Evolutionary conservation across 2,113 vertebrate species (phyloP), one percentile per base, ranked within the genome.

Genomic region (Lophius piscatorius): DNA sequence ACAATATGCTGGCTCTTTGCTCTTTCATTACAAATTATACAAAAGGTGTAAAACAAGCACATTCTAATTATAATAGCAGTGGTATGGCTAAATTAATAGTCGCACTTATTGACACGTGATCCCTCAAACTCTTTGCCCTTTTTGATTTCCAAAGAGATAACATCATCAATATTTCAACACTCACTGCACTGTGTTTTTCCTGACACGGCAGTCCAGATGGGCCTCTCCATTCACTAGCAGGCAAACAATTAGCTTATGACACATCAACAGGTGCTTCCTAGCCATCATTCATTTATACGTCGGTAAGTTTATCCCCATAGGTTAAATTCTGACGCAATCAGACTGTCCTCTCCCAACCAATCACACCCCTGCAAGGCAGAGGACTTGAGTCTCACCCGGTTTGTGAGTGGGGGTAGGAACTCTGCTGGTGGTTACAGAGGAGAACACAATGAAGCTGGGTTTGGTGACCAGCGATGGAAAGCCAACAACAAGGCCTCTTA

Each of bases 221-320:
- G 54, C 63, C 59, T 64, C 34, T 56, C 52, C 39, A 59, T 48
- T 60, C 59, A 78, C 34, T 9, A 13, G 22, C 9, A 1, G 33
- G n/a, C 22, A 26, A 68, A 74, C 63, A 84, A 71, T 70, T 66
- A 74, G 58, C 33, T 29, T 11, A 14, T 50, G 35, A 21, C 40
- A 61, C 34, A 61, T 16, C 63, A 49, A 66, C 77, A 74, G 68
- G 33, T 83, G 64, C 63, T 61, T 29, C 10, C 54, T 61, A 35
- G 18, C 63, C 16, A 65, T 60, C 38, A 82, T 80, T 78, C 23
- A 85, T 84, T 78, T 70, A 60, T 70, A 63, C 71, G 63, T 5
- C 56, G 68, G 78, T 80, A 80, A 85, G 41, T 12, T 62, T 52
- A 83, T 75, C 71, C 52, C 50, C 29, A n/a, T 13, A 46, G 38